These are phyloP conservation scores for Plusia festucae DNA, from an alignment of 2,888 invertebrate genomes.

Conservation along the genomic window DNA sequence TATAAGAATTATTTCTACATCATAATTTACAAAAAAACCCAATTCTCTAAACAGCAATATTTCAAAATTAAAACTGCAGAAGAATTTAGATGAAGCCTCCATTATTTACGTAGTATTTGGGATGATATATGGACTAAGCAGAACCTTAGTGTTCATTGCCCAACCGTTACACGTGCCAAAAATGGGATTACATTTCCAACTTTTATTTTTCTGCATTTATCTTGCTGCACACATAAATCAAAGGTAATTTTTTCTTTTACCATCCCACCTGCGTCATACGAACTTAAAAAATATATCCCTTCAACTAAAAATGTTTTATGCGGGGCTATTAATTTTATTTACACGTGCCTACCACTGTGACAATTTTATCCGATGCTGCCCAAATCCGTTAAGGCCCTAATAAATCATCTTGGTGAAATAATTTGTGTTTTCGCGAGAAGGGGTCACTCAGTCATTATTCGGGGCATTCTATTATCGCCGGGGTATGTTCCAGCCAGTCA, in stretches of 20 bases:
- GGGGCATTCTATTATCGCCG: conserved; percentile 65
- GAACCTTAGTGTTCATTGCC: conserved; percentile 52
- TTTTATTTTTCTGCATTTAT: conserved; percentile 53
- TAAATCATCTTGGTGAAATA: conserved; percentile 78
- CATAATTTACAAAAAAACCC: neutral
- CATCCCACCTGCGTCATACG: conserved; percentile 34
- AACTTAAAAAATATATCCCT: conserved; percentile 49
- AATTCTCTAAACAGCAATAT: conserved; percentile 2
- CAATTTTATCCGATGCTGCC: conserved; percentile 66
- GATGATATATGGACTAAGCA: conserved; percentile 50
- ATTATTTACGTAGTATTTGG: conserved; percentile 43
- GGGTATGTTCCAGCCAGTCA: conserved; percentile 59
- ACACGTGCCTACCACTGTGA: conserved; percentile 70
- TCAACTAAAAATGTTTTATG: conserved; percentile 45
- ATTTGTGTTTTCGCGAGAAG: conserved; percentile 74
- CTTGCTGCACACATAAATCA: conserved; percentile 47
- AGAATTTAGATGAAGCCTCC: conserved; percentile 23
- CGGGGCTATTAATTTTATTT: conserved; percentile 74
- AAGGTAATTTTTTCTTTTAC: conserved; percentile 35
- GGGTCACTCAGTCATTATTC: conserved; percentile 69
- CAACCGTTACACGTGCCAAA: conserved; percentile 52
- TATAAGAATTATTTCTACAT: neutral
- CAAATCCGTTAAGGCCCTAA: conserved; percentile 72
- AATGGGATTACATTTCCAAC: conserved; percentile 57
- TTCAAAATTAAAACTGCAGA: conserved; percentile 27